Evolutionary conservation across 1,140 invertebrate genomes (phyloP).

Genomic region (Drosophila repletoides): DNA sequence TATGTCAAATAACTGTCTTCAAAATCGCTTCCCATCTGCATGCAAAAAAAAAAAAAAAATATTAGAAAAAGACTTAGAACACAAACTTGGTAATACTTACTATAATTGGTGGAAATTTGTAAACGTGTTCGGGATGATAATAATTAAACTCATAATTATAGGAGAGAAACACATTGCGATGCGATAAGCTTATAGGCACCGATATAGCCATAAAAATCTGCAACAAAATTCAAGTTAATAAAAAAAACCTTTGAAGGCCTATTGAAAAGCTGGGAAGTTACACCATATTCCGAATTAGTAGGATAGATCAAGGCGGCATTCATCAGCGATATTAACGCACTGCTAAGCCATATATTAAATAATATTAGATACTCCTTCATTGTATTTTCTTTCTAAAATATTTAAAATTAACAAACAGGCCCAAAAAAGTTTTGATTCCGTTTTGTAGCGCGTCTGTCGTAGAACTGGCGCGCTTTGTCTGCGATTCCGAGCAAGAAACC

Average conservation of each 20-base stretch:
- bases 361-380: constrained; percentile 5
- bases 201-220: constrained; percentile 87
- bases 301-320: constrained; percentile 22
- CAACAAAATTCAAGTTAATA: constrained; percentile 10
- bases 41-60: no score
- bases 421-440: constrained; percentile 5
- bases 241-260: neutral
- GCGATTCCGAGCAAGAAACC: constrained; percentile 14
- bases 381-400: no score
- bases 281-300: constrained; percentile 53
- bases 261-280: constrained; percentile 13
- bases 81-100: constrained; percentile 37
- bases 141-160: constrained; percentile 91
- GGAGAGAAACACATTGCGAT: constrained; percentile 88
- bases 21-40: constrained; percentile 57
- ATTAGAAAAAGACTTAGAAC: constrained; percentile 2
- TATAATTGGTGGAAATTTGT: constrained; percentile 67
- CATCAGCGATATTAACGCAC: neutral
- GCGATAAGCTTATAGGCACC: constrained; percentile 87
- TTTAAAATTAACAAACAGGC: no score
- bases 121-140: constrained; percentile 80
- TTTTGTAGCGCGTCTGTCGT: constrained; percentile 3
- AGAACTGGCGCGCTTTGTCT: constrained; percentile 5
- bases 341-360: neutral
- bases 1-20: constrained; percentile 59